A percentile compares a stretch with the other conserved stretches of the same genome.
These are phyloP conservation scores for Thysanoteuthis rhombus DNA, from an alignment of 2,888 invertebrate species.

Conservation along the genomic window DNA sequence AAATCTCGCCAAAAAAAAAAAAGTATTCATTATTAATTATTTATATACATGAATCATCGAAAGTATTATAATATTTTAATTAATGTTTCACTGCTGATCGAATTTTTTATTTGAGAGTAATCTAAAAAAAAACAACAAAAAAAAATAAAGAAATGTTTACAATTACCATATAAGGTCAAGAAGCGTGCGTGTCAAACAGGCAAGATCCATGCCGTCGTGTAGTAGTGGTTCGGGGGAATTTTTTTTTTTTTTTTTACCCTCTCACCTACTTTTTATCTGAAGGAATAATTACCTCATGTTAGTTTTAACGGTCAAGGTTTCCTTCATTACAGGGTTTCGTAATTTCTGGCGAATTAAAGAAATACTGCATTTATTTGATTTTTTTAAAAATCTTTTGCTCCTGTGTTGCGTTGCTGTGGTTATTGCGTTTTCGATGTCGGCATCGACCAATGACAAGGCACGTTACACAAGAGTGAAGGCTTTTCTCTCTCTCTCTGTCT, in stretches of 20 bases:
- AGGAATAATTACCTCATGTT: neutral
- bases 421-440: neutral
- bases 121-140: neutral
- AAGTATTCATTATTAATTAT: neutral
- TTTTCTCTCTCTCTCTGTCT: neutral
- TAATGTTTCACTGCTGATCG: neutral
- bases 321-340: neutral
- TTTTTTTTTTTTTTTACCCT: neutral
- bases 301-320: neutral
- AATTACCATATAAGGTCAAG: conserved; percentile 29
- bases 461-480: neutral
- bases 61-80: neutral
- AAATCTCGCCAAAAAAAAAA: neutral
- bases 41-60: neutral
- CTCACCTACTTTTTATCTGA: neutral
- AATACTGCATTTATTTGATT: too few species aligned
- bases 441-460: neutral
- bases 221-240: neutral
- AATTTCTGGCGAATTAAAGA: neutral
- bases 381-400: neutral
- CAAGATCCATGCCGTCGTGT: neutral
- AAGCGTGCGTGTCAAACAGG: conserved; percentile 15
- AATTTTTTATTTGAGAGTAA: neutral
- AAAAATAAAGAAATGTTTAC: neutral
- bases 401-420: neutral